Base-by-base conservation (phyloP, 2,113 vertebrate species). In the Paracyprichromis sp. region DNA sequence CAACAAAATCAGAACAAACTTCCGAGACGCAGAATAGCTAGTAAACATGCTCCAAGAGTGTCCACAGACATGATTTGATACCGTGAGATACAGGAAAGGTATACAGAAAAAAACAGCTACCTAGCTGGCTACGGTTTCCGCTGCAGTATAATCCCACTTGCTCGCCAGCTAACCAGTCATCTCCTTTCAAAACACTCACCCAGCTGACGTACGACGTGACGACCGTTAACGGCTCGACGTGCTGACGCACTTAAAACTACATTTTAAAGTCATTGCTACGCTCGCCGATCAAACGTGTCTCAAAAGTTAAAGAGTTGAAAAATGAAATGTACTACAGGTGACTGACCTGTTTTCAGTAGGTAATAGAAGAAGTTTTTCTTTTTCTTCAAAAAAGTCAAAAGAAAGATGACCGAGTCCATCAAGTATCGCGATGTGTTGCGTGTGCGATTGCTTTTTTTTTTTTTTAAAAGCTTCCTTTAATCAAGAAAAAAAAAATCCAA, bases 141-240 rank as follows among this genome's bases (percentile, higher is more conserved):
- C 45, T 83, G 86, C 71, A 83, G 61, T 83, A 47, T 93, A 92
- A 92, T 92, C 86, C 88, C 78, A 69, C 9, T 53, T n/a, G 61
- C 63, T 86, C 34, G n/a, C 50, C 82, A 83, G 93, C 87, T 93
- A 91, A 78, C 86, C 88, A 93, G 87, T 83, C 86, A 89, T 90
- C 89, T 86, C 89, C 91, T 89, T 95, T 94, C 94, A 95, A 95
- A 95, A 95, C 92, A 95, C 90, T 93, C 84, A 92, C 78, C 87
- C 34, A 40, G 53, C 73, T 94, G 93, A 94, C 93, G 92, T 92
- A 8, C 45, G 6, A 88, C 91, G 91, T 90, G 61, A 87, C 83
- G 82, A 81, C 63, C 21, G 80, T 83, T 88, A 47, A 61, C 7
- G 80, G 9, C 9, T 19, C 50, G 73, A 93, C 93, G 92, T 87